Evolutionary conservation across 2,113 vertebrate species (phyloP), one percentile per base, ranked within the genome.

Genomic region (Chaetura pelagica): DNA sequence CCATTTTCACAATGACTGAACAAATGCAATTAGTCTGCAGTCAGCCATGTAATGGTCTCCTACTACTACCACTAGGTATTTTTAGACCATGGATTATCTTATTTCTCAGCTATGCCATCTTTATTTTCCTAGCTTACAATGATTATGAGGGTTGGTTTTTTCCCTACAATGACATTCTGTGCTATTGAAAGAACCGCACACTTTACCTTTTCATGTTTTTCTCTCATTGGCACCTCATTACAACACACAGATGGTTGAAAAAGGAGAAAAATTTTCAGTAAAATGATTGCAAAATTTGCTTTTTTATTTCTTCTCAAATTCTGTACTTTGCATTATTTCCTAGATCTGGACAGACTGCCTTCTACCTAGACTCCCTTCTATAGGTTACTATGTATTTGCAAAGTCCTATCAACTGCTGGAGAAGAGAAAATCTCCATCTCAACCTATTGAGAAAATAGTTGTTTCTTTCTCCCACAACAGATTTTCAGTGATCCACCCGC

Each of bases 1-100:
- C 97, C 96, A 91, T 97, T 97, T 98, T 97, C 97, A 95, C 97
- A 96, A 93, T 96, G 97, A 87, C 83, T 98, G 97, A 98, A 93
- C 97, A 98, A 98, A 98, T 96, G 97, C 98, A 98, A 98, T 98
- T 98, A 98, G 97, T 89, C 83, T 97, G 93, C 97, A 98, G 97
- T 97, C 96, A 98, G 97, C 97, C 98, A 97, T 97, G 91, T 97
- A 97, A 98, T 98, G 96, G 95, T 96, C 97, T 97, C 95, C 95
- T 97, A 95, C 94, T 95, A 97, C 96, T 87, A 96, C 15, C 87
- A 90, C 87, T 91, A 93, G 52, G 87, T 92, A 90, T 97, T 94
- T 97, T 97, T 93, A 96, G 94, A 57, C 27, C 72, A 79, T 58
- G 34, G 87, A 90, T 79, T 69, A 95, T 95, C 82, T 52, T 24